These are phyloP conservation scores for Eledona agricola DNA, from an alignment of 2,888 invertebrate genomes.

Conservation along the genomic window DNA sequence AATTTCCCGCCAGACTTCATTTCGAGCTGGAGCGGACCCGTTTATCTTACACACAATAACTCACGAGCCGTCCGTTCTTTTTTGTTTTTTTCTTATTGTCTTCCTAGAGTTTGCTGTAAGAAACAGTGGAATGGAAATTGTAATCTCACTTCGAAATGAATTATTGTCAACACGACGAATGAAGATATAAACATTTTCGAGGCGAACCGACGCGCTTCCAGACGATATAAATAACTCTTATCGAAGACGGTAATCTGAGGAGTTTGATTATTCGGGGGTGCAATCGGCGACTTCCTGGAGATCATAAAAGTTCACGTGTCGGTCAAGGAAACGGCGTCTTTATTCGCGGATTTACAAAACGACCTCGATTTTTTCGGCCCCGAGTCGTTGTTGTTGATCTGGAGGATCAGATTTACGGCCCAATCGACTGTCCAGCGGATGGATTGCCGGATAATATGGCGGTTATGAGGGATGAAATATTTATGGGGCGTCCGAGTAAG, in stretches of 20 bases:
- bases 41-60: conserved; percentile 77
- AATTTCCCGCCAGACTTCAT: conserved; percentile 72
- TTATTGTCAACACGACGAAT: conserved; percentile 60
- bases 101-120: conserved; percentile 61
- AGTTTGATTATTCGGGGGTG: conserved; percentile 27
- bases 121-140: conserved; percentile 63
- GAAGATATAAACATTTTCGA: conserved; percentile 56
- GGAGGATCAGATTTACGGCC: conserved; percentile 54
- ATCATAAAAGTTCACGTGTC: conserved; percentile 44
- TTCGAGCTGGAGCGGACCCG: conserved; percentile 76
- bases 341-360: conserved; percentile 44
- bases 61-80: conserved; percentile 64
- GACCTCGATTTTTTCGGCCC: conserved; percentile 46
- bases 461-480: conserved; percentile 55
- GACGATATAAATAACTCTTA: conserved; percentile 51
- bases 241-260: conserved; percentile 45
- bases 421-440: conserved; percentile 53
- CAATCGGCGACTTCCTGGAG: conserved; percentile 11
- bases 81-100: conserved; percentile 61
- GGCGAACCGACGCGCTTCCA: conserved; percentile 49
- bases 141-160: conserved; percentile 62
- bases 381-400: conserved; percentile 56
- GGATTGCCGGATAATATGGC: conserved; percentile 56
- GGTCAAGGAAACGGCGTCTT: conserved; percentile 54
- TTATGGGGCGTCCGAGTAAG: conserved; percentile 48